Base-by-base conservation (phyloP, 2,113 vertebrate species). In the Synodontis membranacea region DNA sequence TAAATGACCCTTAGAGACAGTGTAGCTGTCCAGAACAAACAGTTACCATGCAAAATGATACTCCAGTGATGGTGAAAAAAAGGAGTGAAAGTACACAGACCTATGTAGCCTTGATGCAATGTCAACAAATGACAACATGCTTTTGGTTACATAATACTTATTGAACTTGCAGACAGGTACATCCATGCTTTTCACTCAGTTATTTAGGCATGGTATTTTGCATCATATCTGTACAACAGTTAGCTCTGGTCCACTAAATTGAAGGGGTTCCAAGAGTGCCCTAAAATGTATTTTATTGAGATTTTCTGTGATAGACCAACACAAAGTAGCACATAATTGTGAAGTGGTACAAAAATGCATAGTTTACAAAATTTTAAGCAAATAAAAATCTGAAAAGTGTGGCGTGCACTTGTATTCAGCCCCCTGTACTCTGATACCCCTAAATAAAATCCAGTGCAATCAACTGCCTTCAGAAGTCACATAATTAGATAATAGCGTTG, bases 1-100 rank as follows among this genome's bases (percentile, higher is more conserved):
- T 95, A 87, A 86, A 96, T 93, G 91, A 80, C 91, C 80, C 62
- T 25, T 75, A 64, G 91, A 90, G 84, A 85, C 74, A 87, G 84
- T 89, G 86, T 90, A 89, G 84, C 64, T 39, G 81, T 88, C 62
- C 82, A 80, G 92, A 94, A 91, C 82, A 85, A 91, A 91, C 88
- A 83, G 94, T 93, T 94, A 92, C 93, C 89, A 87, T 93, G 94
- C 91, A 95, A 95, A 92, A 89, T 87, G 94, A 95, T 95, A 93
- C 92, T 60, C 85, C 50, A 84, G 89, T 90, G 91, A 90, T 58
- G 88, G 92, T 89, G 90, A 93, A 93, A 94, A 94, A 28, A 48
- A 42, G 88, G 80, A 95, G 94, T 94, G 94, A 95, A 95, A 95
- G 94, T 94, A 90, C 86, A 88, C 48, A 83, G 94, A 88, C 91